Evolutionary conservation across 1,140 invertebrate genomes (phyloP), one percentile per base, ranked within the genome.

Genomic region (Drosophila arawakana): DNA sequence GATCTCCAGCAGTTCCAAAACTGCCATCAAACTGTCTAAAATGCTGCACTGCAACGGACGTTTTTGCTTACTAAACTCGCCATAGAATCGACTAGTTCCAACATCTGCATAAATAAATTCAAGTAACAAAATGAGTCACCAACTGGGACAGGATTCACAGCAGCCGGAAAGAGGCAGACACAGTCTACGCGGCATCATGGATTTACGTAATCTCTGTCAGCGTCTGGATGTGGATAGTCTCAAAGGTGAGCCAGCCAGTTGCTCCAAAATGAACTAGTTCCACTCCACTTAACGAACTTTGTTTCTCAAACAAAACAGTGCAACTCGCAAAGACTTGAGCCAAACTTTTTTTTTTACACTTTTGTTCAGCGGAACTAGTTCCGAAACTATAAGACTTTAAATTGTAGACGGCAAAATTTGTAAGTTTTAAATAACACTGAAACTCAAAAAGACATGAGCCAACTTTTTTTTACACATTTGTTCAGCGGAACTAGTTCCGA

Each of bases 41-140:
- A 86, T 86, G 82, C 83, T 88, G 79, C 73, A 80, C 83, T 83
- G 84, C 84, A 83, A 60, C 83, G 80, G 83, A 88, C 83, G 82
- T 76, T 66, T 18, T 49, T 35, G 63, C 50, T 49, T 43, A 37
- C 66, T 54, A 46, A 35, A 60, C 21, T 13, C 11, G 60, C 41
- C 11, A 46, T 49, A 18, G 11, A 59, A 21, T 39, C 13, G 25
- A 4, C 25, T 30, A 30, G 25, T 30, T 30, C 25, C 25, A 30
- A 11, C 34, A 39, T 0, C 18, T 21, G 18, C 1, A 21, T 21
- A 21, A 1, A 21, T 21, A 21, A 21, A 21, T 21, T 21, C 1
- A 21, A 21, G 18, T 21, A 52, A n/a, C 15, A 11, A 6, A 9
- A 84, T 78, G 60, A 71, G 44, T 54, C 54, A 73, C 1, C 54